phyloP scores from a whole-genome alignment of 2,797 vertebrate species.

The Tragelaphus oryx region DNA sequence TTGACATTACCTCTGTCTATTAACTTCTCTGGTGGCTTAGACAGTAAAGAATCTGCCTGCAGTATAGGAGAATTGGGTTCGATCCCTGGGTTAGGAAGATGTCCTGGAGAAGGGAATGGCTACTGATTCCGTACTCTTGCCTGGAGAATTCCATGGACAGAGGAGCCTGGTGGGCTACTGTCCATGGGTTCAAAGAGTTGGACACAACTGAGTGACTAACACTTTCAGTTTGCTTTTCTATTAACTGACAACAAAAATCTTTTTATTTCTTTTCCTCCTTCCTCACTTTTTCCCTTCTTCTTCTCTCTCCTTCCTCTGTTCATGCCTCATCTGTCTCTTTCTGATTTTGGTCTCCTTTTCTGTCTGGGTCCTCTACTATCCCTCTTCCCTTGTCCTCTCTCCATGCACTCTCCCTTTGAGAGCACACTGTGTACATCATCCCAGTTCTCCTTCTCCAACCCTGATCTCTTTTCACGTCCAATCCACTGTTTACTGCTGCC shows the following conservation, averaged over 20 bases:
- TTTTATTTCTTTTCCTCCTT: neutral
- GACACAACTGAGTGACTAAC: neutral
- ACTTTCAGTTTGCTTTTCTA: neutral
- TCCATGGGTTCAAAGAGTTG: neutral
- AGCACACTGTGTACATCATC: neutral
- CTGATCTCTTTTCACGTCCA: neutral
- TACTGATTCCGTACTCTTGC: neutral
- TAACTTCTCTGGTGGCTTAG: neutral
- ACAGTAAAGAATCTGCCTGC: neutral
- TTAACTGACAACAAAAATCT: neutral
- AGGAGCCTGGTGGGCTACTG: neutral
- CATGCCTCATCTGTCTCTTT: neutral
- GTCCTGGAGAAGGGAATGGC: neutral
- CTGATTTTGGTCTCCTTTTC: neutral
- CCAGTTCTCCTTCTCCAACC: neutral
- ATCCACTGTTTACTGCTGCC: neutral
- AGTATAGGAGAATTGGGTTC: neutral
- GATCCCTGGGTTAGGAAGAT: neutral
- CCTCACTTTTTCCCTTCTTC: neutral
- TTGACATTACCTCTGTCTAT: neutral
- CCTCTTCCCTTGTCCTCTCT: neutral
- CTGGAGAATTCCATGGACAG: neutral
- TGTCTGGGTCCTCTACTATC: neutral
- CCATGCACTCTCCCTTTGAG: neutral
- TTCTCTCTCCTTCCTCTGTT: neutral